Evolutionary conservation across 2,113 vertebrate species (phyloP), one percentile per base, ranked within the genome.

Genomic region (Heterochromis multidens): DNA sequence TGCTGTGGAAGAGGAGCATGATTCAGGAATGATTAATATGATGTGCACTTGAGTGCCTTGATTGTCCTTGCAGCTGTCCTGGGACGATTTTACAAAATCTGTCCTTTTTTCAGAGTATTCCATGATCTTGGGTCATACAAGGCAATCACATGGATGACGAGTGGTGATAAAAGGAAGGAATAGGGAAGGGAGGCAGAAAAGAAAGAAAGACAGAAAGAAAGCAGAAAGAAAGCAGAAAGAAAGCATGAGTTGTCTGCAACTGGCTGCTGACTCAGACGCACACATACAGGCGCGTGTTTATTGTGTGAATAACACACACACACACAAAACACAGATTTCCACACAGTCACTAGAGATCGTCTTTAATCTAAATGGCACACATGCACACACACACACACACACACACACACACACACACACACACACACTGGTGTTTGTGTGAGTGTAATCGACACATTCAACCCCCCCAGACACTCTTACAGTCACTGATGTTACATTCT

Each of bases 201-300:
- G 33, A 35, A 29, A 61, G 49, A 63, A 62, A 76, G 54, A 61
- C 23, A 37, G 59, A 72, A 49, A 62, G 31, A 88, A 76, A 77
- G 54, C 74, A 80, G n/a, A n/a, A n/a, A n/a, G n/a, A n/a, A n/a
- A n/a, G n/a, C n/a, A 37, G 59, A 72, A 49, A 62, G 31, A 88
- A 76, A 77, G 54, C 74, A 80, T 85, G 89, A 87, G 83, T 72
- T 58, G 70, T 63, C 79, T 83, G 31, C 91, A 83, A 90, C 67
- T 86, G 37, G 65, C 74, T 88, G 80, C 85, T 95, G 92, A 95
- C 89, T 94, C 94, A 94, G 80, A 93, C 70, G 81, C 82, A 79
- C 83, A 81, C 82, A 87, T 2, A 89, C 16, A 84, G 4, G 10
- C 29, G 84, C 25, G 62, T 46, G 37, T 77, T 65, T 72, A 58